Percentiles rank a stretch among this genome's conserved stretches.
Evolutionary conservation across 2,113 vertebrate genomes (phyloP).

Genomic region (Grus americana): DNA sequence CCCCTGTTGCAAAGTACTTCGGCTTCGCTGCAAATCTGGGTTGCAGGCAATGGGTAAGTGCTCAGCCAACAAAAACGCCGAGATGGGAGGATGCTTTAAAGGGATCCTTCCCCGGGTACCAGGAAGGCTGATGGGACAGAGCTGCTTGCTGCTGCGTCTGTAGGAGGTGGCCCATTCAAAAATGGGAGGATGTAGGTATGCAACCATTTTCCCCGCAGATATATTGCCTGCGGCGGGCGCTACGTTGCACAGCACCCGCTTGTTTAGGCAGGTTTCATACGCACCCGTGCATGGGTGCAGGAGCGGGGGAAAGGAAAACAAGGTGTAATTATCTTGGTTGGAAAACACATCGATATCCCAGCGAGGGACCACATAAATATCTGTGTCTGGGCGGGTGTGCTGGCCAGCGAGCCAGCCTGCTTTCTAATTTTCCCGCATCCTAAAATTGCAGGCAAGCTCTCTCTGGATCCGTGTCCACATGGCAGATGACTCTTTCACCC

Average conservation of each 20-base stretch:
- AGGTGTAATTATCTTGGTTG: background rate
- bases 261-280: background rate
- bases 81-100: background rate
- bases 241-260: background rate
- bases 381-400: background rate
- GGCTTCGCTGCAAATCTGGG: background rate
- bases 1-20: background rate
- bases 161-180: background rate
- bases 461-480: rapidly evolving
- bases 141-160: background rate
- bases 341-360: rapidly evolving
- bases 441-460: background rate
- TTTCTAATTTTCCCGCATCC: background rate
- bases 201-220: background rate
- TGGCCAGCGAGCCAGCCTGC: background rate
- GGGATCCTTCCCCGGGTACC: background rate
- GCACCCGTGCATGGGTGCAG: too few species aligned
- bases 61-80: background rate
- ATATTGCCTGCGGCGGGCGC: background rate
- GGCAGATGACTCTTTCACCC: background rate
- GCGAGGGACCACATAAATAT: background rate
- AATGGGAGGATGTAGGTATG: background rate
- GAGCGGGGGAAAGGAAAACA: rapidly evolving
- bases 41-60: rapidly evolving
- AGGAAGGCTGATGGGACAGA: background rate